Conservation (phyloP, 2,888 invertebrate genomes). For the Temnothorax unifasciatus region DNA sequence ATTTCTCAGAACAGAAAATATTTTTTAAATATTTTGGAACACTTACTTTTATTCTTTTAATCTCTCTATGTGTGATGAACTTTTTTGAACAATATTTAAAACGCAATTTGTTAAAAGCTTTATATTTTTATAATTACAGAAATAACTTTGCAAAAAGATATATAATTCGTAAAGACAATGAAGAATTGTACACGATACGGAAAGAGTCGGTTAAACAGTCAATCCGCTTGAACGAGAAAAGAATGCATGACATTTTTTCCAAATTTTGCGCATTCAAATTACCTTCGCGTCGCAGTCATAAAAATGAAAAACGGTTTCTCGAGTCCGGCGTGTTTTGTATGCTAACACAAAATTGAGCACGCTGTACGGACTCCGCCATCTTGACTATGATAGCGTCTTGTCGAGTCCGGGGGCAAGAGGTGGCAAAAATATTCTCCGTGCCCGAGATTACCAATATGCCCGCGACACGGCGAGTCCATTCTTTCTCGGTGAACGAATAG, state of each 20-base stretch:
- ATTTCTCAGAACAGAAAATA: slow-evolving; percentile 26
- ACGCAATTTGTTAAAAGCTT: not conserved
- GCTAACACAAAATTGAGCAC: slow-evolving; percentile 74
- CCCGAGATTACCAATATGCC: slow-evolving; percentile 82
- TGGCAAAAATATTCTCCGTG: slow-evolving; percentile 79
- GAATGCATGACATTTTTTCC: slow-evolving; percentile 6
- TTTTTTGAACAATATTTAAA: not conserved
- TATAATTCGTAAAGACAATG: not conserved
- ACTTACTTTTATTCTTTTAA: not conserved
- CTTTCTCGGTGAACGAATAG: slow-evolving; percentile 68
- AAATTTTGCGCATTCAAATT: slow-evolving; percentile 26
- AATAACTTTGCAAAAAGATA: not conserved
- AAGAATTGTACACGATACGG: not conserved
- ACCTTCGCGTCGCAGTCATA: slow-evolving; percentile 19
- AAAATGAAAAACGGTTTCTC: slow-evolving; percentile 49
- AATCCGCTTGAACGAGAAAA: slow-evolving; percentile 14
- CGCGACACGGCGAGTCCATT: slow-evolving; percentile 72
- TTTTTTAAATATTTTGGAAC: not conserved
- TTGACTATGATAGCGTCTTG: slow-evolving; percentile 81
- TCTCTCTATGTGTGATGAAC: not conserved
- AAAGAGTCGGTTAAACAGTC: not conserved
- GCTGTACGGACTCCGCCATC: slow-evolving; percentile 75
- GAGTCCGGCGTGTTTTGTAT: slow-evolving; percentile 76
- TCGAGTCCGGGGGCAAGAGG: slow-evolving; percentile 42
- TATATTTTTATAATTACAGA: not conserved